Conservation (phyloP, 1,140 invertebrate species). For the Maniola jurtina region DNA sequence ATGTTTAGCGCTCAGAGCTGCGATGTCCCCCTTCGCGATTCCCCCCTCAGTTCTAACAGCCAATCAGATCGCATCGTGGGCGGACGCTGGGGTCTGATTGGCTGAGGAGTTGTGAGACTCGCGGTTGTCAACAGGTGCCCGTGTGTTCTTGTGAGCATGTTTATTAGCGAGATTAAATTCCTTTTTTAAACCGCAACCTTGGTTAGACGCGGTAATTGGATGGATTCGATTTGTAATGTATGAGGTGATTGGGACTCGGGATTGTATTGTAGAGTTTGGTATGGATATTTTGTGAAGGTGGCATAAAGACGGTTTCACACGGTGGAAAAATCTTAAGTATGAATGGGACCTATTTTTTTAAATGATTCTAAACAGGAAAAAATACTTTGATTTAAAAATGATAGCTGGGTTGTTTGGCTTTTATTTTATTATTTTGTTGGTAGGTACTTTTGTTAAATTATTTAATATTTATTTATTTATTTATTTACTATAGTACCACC, state of each 20-base stretch:
- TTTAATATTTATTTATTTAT: too few species aligned
- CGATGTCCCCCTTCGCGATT: constrained; percentile 42
- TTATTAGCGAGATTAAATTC: constrained; percentile 77
- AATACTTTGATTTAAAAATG: too few species aligned
- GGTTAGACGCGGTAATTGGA: constrained; percentile 48
- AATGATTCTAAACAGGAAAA: too few species aligned
- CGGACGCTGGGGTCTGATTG: constrained; percentile 63
- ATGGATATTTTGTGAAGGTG: neutral
- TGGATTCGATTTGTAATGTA: constrained; percentile 51
- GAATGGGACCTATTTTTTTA: too few species aligned
- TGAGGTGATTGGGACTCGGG: constrained; percentile 23
- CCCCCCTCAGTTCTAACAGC: constrained; percentile 44
- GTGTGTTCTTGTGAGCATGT: constrained; percentile 72
- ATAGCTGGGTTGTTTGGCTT: too few species aligned
- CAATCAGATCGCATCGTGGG: constrained; percentile 63
- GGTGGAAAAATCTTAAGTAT: neutral
- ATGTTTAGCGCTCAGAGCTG: constrained; percentile 49
- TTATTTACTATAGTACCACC: too few species aligned
- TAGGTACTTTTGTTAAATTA: too few species aligned
- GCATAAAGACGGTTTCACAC: neutral
- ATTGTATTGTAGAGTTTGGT: neutral
- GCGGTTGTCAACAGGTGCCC: constrained; percentile 66
- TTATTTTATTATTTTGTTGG: too few species aligned
- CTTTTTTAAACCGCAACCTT: constrained; percentile 63
- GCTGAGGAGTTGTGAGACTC: constrained; percentile 53